These are phyloP conservation scores for Halyomorpha halys DNA, from an alignment of 1,140 invertebrate genomes.

Conservation along the genomic window DNA sequence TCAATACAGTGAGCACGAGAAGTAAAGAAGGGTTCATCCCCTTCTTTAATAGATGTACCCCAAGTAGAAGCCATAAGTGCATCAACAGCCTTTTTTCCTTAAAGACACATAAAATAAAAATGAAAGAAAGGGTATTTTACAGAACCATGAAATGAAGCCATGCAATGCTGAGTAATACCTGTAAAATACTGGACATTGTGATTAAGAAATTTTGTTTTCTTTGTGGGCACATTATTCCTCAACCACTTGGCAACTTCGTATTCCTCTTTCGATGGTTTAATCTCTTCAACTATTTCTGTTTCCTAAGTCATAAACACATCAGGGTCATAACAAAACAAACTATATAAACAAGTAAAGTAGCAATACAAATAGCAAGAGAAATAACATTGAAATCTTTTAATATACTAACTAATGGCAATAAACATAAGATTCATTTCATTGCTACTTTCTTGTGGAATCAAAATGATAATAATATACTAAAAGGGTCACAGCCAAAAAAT, in stretches of 20 bases:
- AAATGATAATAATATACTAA: too few species aligned
- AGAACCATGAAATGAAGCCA: background rate
- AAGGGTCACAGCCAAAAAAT: background rate
- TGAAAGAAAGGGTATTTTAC: background rate
- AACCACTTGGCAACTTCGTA: slow-evolving; percentile 90
- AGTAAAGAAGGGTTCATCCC: slow-evolving; percentile 66
- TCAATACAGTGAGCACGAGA: slow-evolving; percentile 66
- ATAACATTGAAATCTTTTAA: too few species aligned
- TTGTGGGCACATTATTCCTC: slow-evolving; percentile 80
- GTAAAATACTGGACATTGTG: slow-evolving; percentile 96
- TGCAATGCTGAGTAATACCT: slow-evolving; percentile 43
- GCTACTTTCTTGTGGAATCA: too few species aligned
- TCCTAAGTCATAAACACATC: slow-evolving; percentile 41
- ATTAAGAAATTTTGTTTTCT: slow-evolving; percentile 89
- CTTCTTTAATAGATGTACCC: slow-evolving; percentile 49
- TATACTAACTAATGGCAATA: too few species aligned
- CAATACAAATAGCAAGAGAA: too few species aligned
- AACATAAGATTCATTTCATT: too few species aligned
- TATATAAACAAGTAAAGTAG: too few species aligned
- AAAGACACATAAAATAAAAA: background rate
- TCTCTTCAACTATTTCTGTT: slow-evolving; percentile 40
- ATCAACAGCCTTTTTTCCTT: slow-evolving; percentile 81
- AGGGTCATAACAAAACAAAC: too few species aligned
- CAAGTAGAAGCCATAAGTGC: slow-evolving; percentile 85
- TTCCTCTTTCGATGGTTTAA: slow-evolving; percentile 77